Percentiles rank a stretch among this genome's conserved stretches.
phyloP scores from a whole-genome alignment of 2,888 invertebrate species.

The Ormyrus pomaceus region DNA sequence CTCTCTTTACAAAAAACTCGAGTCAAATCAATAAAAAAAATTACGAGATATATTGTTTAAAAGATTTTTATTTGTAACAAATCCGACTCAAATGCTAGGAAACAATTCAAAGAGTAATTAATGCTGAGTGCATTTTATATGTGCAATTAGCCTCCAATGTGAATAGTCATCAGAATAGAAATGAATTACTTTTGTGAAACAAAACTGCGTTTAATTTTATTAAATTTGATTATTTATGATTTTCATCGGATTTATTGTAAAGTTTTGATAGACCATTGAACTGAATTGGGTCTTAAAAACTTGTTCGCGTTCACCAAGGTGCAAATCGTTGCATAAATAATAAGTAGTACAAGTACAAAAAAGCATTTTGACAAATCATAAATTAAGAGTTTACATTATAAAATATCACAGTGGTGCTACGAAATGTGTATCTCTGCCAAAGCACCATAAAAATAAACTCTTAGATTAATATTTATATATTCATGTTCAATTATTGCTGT shows the following conservation, averaged over 20 bases:
- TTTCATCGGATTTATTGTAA: conserved; percentile 30
- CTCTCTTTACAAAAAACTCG: conserved; percentile 48
- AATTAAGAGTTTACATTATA: conserved; percentile 44
- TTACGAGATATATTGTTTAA: conserved; percentile 14
- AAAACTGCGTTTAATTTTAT: conserved; percentile 33
- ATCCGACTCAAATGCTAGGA: background rate
- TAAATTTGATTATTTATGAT: conserved; percentile 50
- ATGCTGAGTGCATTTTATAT: conserved; percentile 16
- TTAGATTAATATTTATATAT: conserved; percentile 65
- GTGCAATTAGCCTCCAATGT: conserved; percentile 29
- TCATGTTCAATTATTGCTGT: conserved; percentile 58
- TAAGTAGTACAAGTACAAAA: conserved; percentile 65
- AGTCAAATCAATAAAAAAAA: conserved; percentile 35
- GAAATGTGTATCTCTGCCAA: conserved; percentile 64
- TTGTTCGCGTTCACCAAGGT: conserved; percentile 25
- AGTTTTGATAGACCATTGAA: conserved; percentile 40
- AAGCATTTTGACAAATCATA: conserved; percentile 57
- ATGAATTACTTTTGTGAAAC: conserved; percentile 36
- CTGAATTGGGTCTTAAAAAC: conserved; percentile 41
- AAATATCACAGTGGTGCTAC: conserved; percentile 64
- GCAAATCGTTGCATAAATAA: conserved; percentile 56
- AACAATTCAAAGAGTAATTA: background rate
- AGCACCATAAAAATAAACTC: conserved; percentile 65
- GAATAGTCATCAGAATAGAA: conserved; percentile 38
- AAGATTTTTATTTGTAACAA: background rate